Conservation (phyloP, 2,888 invertebrate species). For the Chaetogeoica ovagalla region DNA sequence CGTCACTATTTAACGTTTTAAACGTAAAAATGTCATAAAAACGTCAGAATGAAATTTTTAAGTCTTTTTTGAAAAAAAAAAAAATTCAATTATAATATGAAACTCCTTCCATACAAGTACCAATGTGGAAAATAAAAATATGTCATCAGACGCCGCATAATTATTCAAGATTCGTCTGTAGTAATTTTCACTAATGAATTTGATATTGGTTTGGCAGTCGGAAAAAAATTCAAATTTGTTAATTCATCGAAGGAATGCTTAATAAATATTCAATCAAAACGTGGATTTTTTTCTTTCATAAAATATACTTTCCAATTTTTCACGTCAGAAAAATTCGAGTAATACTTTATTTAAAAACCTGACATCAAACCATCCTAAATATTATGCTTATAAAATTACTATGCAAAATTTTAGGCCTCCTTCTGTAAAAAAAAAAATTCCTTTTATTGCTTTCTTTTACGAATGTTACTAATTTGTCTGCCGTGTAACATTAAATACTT, state of each 20-base stretch:
- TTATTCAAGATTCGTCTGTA: neutral
- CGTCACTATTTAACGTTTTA: neutral
- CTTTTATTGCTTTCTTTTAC: too few relatives aligned
- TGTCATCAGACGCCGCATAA: neutral
- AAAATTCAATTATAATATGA: neutral
- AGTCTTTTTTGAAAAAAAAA: neutral
- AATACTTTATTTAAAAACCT: too few relatives aligned
- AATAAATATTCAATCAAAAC: neutral
- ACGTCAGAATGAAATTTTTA: neutral
- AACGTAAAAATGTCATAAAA: constrained; percentile 4
- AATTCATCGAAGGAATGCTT: neutral
- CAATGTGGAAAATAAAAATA: neutral
- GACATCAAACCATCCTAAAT: too few relatives aligned
- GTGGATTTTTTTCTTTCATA: neutral
- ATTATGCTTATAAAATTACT: neutral
- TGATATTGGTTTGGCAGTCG: neutral
- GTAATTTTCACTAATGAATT: neutral
- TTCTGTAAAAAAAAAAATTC: too few relatives aligned
- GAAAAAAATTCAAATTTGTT: neutral
- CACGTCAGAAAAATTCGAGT: too few relatives aligned
- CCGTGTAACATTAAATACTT: too few relatives aligned
- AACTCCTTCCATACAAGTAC: neutral
- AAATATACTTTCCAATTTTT: too few relatives aligned
- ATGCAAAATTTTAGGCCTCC: too few relatives aligned
- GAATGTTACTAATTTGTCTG: too few relatives aligned